These are phyloP conservation scores for Andrena hattorfiana DNA, from an alignment of 2,888 invertebrate genomes.

Conservation along the genomic window DNA sequence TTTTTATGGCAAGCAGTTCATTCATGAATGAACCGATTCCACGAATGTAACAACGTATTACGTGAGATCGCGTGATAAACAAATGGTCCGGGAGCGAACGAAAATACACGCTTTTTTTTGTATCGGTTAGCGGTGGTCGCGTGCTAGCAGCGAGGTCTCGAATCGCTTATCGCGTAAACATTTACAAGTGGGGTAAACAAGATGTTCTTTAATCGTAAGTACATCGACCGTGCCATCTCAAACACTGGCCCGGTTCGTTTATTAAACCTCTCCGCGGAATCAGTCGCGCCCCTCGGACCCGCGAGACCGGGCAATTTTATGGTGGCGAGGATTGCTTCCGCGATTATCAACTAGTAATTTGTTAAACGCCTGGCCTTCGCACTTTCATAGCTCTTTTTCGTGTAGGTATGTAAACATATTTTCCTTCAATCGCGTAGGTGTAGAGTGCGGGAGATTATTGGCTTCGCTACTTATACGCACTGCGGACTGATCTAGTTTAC, in stretches of 20 bases:
- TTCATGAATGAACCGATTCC: conserved; percentile 42
- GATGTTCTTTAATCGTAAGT: conserved; percentile 77
- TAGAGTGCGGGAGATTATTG: no score
- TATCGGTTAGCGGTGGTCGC: conserved; percentile 56
- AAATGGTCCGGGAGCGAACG: conserved; percentile 49
- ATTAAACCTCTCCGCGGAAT: conserved; percentile 58
- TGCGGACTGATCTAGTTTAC: no score
- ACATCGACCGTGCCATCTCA: conserved; percentile 62
- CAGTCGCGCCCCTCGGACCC: conserved; percentile 1
- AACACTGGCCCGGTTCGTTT: conserved; percentile 59
- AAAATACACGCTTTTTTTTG: conserved; percentile 53
- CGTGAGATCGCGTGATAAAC: conserved; percentile 42
- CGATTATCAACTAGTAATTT: not conserved
- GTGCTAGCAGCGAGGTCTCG: conserved; percentile 71
- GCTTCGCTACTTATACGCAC: no score
- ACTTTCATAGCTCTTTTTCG: not conserved
- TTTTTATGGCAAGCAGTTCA: not conserved
- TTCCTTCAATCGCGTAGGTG: no score
- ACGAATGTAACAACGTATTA: conserved; percentile 36
- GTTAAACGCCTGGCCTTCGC: not conserved
- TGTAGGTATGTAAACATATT: not conserved
- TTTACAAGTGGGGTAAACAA: conserved; percentile 79
- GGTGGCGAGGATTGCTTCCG: not conserved
- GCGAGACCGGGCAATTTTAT: not conserved
- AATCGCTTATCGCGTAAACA: conserved; percentile 80